Percentiles rank a stretch among this genome's conserved stretches.
Evolutionary conservation across 2,888 invertebrate genomes (phyloP).

Genomic region (Stenodema calcarata): DNA sequence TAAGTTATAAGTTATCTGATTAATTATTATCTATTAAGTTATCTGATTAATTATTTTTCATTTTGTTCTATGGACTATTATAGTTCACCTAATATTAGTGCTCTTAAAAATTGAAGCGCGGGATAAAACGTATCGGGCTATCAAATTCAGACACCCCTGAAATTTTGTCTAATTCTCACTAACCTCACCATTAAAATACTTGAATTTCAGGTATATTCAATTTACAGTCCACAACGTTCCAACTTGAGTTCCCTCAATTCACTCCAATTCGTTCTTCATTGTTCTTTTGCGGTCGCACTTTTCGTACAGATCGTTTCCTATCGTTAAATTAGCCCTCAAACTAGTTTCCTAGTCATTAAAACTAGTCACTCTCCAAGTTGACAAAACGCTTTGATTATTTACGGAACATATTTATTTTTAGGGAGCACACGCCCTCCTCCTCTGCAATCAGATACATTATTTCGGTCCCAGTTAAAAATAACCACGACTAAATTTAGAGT

Average conservation of each 20-base stretch:
- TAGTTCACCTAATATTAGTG: neutral
- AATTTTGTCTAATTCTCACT: neutral
- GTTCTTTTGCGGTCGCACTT: neutral
- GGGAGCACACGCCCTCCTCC: neutral
- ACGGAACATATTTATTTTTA: neutral
- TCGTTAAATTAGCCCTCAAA: neutral
- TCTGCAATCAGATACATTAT: neutral
- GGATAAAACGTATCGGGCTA: neutral
- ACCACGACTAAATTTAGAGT: neutral
- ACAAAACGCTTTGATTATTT: neutral
- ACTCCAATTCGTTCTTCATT: neutral
- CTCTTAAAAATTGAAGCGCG: neutral
- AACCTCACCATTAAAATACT: neutral
- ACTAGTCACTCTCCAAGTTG: neutral
- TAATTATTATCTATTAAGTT: too few species aligned
- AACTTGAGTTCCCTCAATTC: neutral
- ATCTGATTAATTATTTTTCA: too few species aligned
- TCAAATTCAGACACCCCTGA: neutral
- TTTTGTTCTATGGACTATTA: too few species aligned
- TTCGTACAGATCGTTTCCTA: neutral
- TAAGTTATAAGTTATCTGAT: too few species aligned
- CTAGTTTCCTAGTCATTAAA: neutral
- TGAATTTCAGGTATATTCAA: neutral
- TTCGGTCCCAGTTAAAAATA: neutral
- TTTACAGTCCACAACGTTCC: neutral